phyloP scores from a whole-genome alignment of 1,140 invertebrate species.

The Triops longicaudatus region DNA sequence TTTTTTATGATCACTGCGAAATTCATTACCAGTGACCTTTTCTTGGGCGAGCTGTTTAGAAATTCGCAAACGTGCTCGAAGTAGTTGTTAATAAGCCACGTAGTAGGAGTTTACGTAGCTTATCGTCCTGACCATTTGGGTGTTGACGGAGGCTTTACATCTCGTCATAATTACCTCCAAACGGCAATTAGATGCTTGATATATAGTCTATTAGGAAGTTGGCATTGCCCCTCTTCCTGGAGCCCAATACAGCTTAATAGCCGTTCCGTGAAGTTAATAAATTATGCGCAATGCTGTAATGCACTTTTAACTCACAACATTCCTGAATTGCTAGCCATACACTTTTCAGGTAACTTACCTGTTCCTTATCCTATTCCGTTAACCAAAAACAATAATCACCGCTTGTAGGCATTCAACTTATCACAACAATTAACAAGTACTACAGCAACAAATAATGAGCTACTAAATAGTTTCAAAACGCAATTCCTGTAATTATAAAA shows the following conservation, averaged over 20 bases:
- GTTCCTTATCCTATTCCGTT: not conserved
- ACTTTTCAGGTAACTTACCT: not conserved
- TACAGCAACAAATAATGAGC: too few species aligned
- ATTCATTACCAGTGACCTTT: too few species aligned
- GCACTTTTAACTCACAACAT: not conserved
- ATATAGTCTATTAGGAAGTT: not conserved
- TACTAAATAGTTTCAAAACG: too few species aligned
- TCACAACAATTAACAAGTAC: too few species aligned
- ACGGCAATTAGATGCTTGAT: slow-evolving; percentile 5
- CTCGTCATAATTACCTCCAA: not conserved
- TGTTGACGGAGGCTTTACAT: not conserved
- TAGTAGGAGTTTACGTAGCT: not conserved
- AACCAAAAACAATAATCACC: not conserved
- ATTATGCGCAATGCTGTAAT: not conserved
- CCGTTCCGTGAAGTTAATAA: not conserved
- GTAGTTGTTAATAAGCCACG: too few species aligned
- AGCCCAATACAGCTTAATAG: not conserved
- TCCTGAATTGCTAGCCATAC: not conserved
- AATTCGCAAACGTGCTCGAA: too few species aligned
- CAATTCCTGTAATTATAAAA: too few species aligned
- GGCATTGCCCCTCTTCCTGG: not conserved
- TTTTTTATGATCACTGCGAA: too few species aligned
- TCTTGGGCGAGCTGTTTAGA: too few species aligned
- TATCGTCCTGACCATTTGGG: not conserved
- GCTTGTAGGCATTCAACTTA: not conserved